These are phyloP conservation scores for Drosophila lacteicornis DNA, from an alignment of 1,140 invertebrate species.

Conservation along the genomic window DNA sequence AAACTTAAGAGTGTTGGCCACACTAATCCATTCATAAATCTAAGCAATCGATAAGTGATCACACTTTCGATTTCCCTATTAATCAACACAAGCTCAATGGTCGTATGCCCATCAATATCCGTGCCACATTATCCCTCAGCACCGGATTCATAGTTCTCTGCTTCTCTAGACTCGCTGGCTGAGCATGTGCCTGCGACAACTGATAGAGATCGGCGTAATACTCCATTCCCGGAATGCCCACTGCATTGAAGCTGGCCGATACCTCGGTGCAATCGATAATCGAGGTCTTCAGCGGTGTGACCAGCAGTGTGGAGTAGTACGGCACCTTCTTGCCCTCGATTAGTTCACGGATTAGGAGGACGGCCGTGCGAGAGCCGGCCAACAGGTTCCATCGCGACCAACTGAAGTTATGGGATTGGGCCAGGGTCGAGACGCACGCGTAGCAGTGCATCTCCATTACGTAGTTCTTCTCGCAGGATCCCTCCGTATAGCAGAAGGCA, in stretches of 20 bases:
- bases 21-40: not conserved
- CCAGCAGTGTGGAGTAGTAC: slow-evolving; percentile 87
- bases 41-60: not conserved
- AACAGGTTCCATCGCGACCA: slow-evolving; percentile 95
- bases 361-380: slow-evolving; percentile 88
- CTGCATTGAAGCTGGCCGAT: slow-evolving; percentile 87
- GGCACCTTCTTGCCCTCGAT: slow-evolving; percentile 87
- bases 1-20: too few species aligned
- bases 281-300: slow-evolving; percentile 87
- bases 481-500: slow-evolving; percentile 92
- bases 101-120: slow-evolving; percentile 75
- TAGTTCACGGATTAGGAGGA: slow-evolving; percentile 90
- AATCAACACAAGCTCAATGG: slow-evolving; percentile 79
- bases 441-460: slow-evolving; percentile 92
- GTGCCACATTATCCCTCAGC: slow-evolving; percentile 77
- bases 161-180: slow-evolving; percentile 72
- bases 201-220: slow-evolving; percentile 90
- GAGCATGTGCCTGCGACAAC: slow-evolving; percentile 85
- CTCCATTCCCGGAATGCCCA: slow-evolving; percentile 86
- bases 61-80: not conserved
- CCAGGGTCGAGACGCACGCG: slow-evolving; percentile 92
- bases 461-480: slow-evolving; percentile 89
- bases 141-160: slow-evolving; percentile 77
- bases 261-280: slow-evolving; percentile 90
- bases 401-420: slow-evolving; percentile 91